Base-by-base conservation (phyloP, 2,797 vertebrate genomes). In the Eulemur rubriventer region DNA sequence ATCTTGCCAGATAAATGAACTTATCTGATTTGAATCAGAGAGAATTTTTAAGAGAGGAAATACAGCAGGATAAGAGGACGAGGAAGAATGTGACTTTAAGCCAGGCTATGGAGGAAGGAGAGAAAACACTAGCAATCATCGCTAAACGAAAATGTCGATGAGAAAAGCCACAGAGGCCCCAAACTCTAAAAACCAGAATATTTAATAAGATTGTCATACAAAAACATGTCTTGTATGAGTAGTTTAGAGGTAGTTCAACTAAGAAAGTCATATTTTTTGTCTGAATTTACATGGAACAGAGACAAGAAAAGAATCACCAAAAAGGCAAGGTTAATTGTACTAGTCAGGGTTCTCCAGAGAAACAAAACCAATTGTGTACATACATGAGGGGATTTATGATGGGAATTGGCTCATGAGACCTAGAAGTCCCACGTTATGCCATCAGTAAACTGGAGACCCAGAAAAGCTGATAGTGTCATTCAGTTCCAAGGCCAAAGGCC, bases 131-230 rank as follows among this genome's bases (percentile, higher is more conserved):
- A 20, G 12, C 16, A 80, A 38, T 0, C 67, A 14, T 28, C 5
- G 30, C 14, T 38, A 75, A 82, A 63, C 20, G 79, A 86, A 59
- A 55, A 65, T 16, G 48, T 63, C n/a, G 57, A 4, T 76, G 43
- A 46, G 67, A 91, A 80, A 80, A 59, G 80, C 35, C 24, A 33
- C 11, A 6, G 18, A 57, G 55, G 10, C 2, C 18, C 17, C 22
- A 91, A 72, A 73, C 24, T 16, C 6, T 67, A 17, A 57, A 91
- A n/a, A 87, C 20, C 43, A 41, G n/a, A 86, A 52, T 50, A 78
- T 57, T 90, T 87, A 17, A 18, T 61, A 59, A 65, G 8, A 63
- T 2, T 92, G 22, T 4, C 41, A 33, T 52, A 30, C 7, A 69
- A 67, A 80, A 69, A n/a, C 18, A 35, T 33, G 2, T 35, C 14